These are phyloP conservation scores for Oryzias melastigma DNA, from an alignment of 2,113 vertebrate genomes.

Conservation along the genomic window DNA sequence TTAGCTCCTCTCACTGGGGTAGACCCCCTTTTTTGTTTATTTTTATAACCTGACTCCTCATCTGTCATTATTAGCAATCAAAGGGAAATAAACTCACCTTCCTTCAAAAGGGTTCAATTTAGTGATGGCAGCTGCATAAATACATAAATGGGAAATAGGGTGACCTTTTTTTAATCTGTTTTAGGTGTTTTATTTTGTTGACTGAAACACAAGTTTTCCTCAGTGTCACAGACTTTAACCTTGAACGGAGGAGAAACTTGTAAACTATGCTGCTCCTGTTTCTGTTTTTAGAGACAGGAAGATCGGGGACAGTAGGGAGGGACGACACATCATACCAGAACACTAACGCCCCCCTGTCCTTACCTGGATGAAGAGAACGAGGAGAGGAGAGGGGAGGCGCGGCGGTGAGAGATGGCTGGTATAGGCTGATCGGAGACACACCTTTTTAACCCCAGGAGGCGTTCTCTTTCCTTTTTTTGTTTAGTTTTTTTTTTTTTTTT, in stretches of 20 bases:
- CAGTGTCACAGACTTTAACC: neutral
- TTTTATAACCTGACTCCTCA: slow-evolving; percentile 8
- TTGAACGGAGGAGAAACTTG: slow-evolving; percentile 3
- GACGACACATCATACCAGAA: slow-evolving; percentile 76
- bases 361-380: slow-evolving; percentile 55
- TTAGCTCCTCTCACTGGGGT: slow-evolving; percentile 47
- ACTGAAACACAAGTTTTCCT: slow-evolving; percentile 12
- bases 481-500: slow-evolving; percentile 33
- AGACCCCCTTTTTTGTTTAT: slow-evolving; percentile 51
- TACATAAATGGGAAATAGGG: neutral
- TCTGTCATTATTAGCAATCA: slow-evolving; percentile 12
- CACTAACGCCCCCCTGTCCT: slow-evolving; percentile 67
- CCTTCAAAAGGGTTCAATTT: neutral
- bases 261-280: slow-evolving; percentile 30
- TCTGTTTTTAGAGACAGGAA: slow-evolving; percentile 76
- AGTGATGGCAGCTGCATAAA: neutral
- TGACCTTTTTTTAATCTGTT: neutral
- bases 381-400: slow-evolving; percentile 27
- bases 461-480: slow-evolving; percentile 64
- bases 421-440: slow-evolving; percentile 47
- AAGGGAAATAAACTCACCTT: neutral
- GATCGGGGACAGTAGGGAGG: slow-evolving; percentile 77
- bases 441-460: slow-evolving; percentile 58
- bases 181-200: neutral
- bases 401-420: slow-evolving; percentile 52